Percentiles rank a stretch among this genome's conserved stretches.
phyloP scores from a whole-genome alignment of 2,113 vertebrate genomes.

The Pluvialis apricaria region DNA sequence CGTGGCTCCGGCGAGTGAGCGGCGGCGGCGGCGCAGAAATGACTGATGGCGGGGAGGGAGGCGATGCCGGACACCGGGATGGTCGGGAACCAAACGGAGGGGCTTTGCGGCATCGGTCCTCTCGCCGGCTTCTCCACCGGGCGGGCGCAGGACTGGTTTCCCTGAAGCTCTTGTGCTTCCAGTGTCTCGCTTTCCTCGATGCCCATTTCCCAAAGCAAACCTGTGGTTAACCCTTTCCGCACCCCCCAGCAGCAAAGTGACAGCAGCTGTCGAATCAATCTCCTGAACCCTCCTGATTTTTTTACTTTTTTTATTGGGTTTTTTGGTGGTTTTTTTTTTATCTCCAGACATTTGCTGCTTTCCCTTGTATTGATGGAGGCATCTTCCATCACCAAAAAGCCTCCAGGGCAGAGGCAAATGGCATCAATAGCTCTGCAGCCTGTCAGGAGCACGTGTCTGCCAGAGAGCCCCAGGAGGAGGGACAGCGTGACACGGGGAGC shows the following conservation, averaged over 20 bases:
- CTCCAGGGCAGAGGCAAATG: not conserved
- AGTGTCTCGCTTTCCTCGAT: too few relatives aligned
- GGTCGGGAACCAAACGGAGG: rapidly evolving
- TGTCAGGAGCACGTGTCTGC: not conserved
- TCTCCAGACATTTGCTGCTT: not conserved
- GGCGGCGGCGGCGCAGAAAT: rapidly evolving
- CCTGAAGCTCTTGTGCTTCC: not conserved
- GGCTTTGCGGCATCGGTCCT: rapidly evolving
- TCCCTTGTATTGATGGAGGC: not conserved
- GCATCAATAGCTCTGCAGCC: not conserved
- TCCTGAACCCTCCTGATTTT: not conserved
- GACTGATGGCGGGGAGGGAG: not conserved
- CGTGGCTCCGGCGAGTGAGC: rapidly evolving
- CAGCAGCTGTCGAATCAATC: rapidly evolving
- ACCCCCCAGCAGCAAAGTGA: not conserved
- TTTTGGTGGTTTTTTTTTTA: too few relatives aligned
- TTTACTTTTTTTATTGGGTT: not conserved
- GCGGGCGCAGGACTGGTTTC: not conserved
- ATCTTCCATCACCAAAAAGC: not conserved
- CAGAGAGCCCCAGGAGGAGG: not conserved
- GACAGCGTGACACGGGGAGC: not conserved
- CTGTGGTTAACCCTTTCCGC: not conserved
- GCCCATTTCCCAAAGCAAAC: not conserved
- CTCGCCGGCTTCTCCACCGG: rapidly evolving
- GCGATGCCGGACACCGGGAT: rapidly evolving